These are phyloP conservation scores for Baccha elongata DNA, from an alignment of 2,888 invertebrate genomes.

Conservation along the genomic window DNA sequence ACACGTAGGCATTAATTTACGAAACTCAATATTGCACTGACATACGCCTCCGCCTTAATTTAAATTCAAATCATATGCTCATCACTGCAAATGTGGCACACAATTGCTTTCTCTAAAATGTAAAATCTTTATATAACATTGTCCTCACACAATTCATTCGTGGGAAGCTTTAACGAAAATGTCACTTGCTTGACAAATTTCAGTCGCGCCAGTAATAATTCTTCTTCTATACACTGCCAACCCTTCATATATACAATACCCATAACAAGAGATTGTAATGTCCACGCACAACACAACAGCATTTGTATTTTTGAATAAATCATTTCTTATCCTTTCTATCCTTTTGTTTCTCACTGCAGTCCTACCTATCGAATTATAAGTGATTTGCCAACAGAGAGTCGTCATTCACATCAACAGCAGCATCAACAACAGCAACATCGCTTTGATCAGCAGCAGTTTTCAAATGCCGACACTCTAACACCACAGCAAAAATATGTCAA, in stretches of 20 bases:
- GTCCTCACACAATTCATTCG: constrained; percentile 3
- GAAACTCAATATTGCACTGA: constrained; percentile 15
- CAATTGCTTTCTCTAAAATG: constrained; percentile 61
- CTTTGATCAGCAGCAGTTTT: constrained; percentile 63
- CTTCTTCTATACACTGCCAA: constrained; percentile 15
- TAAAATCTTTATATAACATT: constrained; percentile 9
- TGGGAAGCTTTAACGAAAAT: constrained; percentile 28
- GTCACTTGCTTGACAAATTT: constrained; percentile 9
- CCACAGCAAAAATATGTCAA: constrained; percentile 81
- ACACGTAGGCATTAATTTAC: background rate
- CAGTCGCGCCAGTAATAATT: constrained; percentile 38
- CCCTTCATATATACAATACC: constrained; percentile 12
- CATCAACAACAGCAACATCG: constrained; percentile 51
- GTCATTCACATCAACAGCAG: constrained; percentile 76
- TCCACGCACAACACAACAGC: constrained; percentile 26
- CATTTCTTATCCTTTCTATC: constrained; percentile 32
- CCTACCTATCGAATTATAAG: constrained; percentile 52
- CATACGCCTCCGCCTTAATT: constrained; percentile 15
- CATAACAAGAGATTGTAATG: constrained; percentile 28
- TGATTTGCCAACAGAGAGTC: constrained; percentile 52
- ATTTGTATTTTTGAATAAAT: constrained; percentile 67
- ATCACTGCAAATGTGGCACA: constrained; percentile 41
- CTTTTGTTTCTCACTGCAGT: constrained; percentile 44
- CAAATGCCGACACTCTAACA: constrained; percentile 77
- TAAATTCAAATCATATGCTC: constrained; percentile 55